Evolutionary conservation across 2,113 vertebrate species (phyloP).

Genomic region (Petroica traversi): DNA sequence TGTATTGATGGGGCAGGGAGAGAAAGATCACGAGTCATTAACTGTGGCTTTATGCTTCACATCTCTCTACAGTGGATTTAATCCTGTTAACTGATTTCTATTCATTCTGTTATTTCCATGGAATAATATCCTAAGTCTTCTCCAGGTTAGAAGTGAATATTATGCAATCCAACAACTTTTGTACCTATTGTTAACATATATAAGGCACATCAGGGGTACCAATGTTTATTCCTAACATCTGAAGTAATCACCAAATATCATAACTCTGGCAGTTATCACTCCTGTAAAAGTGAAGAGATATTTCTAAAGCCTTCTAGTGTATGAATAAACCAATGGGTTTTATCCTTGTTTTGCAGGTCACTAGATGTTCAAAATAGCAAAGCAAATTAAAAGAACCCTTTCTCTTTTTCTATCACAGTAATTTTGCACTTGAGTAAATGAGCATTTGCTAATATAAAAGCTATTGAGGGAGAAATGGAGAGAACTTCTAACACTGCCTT

Average conservation of each 20-base stretch:
- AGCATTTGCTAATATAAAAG: slow-evolving; percentile 20
- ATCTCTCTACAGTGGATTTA: not conserved
- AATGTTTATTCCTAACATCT: slow-evolving; percentile 28
- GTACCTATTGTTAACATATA: not conserved
- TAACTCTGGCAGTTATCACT: not conserved
- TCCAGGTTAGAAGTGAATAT: not conserved
- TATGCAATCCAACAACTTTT: not conserved
- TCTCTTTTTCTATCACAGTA: not conserved
- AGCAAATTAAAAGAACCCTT: not conserved
- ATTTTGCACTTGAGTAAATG: not conserved
- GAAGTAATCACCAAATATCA: slow-evolving; percentile 30
- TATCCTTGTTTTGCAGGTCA: slow-evolving; percentile 23
- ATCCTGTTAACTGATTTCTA: not conserved
- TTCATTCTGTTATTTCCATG: not conserved
- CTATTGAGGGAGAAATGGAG: not conserved
- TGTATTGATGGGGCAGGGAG: rapidly evolving
- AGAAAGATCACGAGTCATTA: not conserved
- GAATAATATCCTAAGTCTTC: not conserved
- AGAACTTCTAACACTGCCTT: not conserved
- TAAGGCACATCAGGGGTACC: not conserved
- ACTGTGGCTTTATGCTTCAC: not conserved
- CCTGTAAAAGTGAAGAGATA: slow-evolving; percentile 31
- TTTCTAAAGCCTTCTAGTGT: not conserved
- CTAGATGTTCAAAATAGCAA: not conserved
- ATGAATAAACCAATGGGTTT: slow-evolving; percentile 17